Evolutionary conservation across 2,888 invertebrate genomes (phyloP).

Genomic region (Sphecodes monilicornis): DNA sequence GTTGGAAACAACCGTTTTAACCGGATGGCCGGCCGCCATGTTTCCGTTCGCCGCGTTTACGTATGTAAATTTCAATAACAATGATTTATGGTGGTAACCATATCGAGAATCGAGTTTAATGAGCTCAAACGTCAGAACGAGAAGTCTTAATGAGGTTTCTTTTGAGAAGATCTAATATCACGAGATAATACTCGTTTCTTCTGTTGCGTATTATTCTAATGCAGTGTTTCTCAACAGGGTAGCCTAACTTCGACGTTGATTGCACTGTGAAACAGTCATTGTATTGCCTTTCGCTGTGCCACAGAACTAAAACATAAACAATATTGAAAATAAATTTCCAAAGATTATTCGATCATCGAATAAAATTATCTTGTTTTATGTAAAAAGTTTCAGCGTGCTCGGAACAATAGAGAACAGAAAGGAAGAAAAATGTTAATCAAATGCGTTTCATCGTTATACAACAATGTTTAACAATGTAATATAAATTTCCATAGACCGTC

Average conservation of each 20-base stretch:
- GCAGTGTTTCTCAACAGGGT: constrained; percentile 52
- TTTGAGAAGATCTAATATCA: constrained; percentile 58
- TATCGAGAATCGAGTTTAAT: constrained; percentile 58
- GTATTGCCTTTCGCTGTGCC: no score
- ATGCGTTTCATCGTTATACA: background rate
- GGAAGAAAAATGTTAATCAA: background rate
- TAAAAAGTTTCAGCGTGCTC: background rate
- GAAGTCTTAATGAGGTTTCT: constrained; percentile 53
- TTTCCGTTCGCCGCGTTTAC: constrained; percentile 40
- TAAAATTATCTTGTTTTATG: background rate
- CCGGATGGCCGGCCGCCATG: constrained; percentile 33
- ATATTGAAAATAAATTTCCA: background rate
- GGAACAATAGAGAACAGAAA: background rate
- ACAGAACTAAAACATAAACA: background rate
- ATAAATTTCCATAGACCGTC: background rate
- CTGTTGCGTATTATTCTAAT: constrained; percentile 61
- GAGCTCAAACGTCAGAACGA: constrained; percentile 60
- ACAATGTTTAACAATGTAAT: no score
- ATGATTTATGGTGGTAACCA: constrained; percentile 57
- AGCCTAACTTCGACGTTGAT: background rate
- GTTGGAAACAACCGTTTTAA: background rate
- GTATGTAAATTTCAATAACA: constrained; percentile 56
- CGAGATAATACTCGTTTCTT: constrained; percentile 48
- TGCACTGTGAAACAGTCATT: background rate
- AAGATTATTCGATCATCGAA: background rate